These are phyloP conservation scores for Brachyistius frenatus DNA, from an alignment of 2,113 vertebrate genomes.

Conservation along the genomic window DNA sequence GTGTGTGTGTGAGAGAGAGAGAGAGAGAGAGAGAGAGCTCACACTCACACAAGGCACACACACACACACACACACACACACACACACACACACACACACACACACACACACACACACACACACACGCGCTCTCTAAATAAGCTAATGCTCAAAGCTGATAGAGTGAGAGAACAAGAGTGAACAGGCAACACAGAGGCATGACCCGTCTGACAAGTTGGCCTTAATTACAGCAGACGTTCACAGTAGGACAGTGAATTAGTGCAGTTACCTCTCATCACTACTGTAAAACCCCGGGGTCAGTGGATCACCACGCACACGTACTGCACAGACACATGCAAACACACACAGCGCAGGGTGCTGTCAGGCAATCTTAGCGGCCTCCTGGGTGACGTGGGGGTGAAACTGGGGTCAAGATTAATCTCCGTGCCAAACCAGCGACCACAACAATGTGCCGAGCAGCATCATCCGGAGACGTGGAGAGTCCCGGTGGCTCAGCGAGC, in stretches of 20 bases:
- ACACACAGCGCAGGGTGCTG: conserved; percentile 53
- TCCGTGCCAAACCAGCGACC: conserved; percentile 32
- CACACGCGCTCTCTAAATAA: conserved; percentile 9
- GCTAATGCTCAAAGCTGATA: conserved; percentile 42
- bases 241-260: conserved; percentile 92
- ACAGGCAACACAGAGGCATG: conserved; percentile 34
- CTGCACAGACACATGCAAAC: conserved; percentile 41
- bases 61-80: not conserved
- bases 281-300: conserved; percentile 78
- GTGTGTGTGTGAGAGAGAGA: conserved; percentile 14
- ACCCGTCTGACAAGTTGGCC: conserved; percentile 84
- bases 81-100: not conserved
- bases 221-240: conserved; percentile 97
- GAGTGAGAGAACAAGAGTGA: conserved; percentile 40
- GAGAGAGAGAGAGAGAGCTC: not conserved
- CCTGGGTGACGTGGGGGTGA: conserved; percentile 55
- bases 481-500: conserved; percentile 25
- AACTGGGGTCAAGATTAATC: conserved; percentile 61
- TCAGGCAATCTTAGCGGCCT: conserved; percentile 59
- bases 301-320: conserved; percentile 51
- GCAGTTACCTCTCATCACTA: conserved; percentile 89
- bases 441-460: not conserved
- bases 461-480: conserved; percentile 9
- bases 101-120: not conserved
- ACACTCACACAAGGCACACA: not conserved